These are phyloP conservation scores for Phalloptychus januarius DNA, from an alignment of 2,797 vertebrate species.

Conservation along the genomic window DNA sequence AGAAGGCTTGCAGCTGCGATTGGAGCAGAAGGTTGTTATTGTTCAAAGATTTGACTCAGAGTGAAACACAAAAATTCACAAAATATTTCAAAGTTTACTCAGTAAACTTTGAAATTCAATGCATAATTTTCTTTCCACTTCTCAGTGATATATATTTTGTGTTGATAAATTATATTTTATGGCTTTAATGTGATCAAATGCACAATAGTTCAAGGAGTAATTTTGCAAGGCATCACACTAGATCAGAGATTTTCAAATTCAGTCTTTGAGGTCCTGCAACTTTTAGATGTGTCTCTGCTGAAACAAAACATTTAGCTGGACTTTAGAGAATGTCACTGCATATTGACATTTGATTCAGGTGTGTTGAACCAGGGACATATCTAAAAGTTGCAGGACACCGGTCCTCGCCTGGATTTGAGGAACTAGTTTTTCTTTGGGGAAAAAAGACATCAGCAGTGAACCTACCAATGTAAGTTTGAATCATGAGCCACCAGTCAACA, in stretches of 20 bases:
- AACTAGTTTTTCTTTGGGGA: not conserved
- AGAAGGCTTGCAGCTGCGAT: not conserved
- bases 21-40: not conserved
- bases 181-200: not conserved
- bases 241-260: no score
- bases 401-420: not conserved
- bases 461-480: constrained; percentile 13
- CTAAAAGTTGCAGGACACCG: not conserved
- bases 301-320: not conserved
- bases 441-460: constrained; percentile 8
- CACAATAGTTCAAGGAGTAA: not conserved
- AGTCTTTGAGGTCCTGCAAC: no score
- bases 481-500: constrained; percentile 22
- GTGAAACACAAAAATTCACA: not conserved
- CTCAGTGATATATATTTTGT: not conserved
- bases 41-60: not conserved
- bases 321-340: no score
- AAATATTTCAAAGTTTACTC: not conserved
- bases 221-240: not conserved
- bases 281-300: not conserved
- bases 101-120: not conserved
- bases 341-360: no score
- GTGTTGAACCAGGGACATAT: no score
- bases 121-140: not conserved
- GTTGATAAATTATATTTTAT: not conserved